Evolutionary conservation across 2,888 invertebrate species (phyloP).

Genomic region (Chironomus tentans): DNA sequence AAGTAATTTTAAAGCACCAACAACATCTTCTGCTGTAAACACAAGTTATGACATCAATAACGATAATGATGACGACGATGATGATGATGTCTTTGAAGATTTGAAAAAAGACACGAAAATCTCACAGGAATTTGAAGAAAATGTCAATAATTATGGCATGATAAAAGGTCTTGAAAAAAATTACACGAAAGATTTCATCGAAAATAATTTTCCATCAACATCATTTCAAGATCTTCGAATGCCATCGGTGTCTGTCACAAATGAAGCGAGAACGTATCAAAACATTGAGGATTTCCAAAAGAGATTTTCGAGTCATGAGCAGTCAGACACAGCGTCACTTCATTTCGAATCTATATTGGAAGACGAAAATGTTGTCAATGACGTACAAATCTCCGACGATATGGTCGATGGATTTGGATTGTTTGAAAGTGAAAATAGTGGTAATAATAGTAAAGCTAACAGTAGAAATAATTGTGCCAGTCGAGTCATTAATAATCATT

Average conservation of each 20-base stretch:
- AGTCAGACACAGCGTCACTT: conserved; percentile 39
- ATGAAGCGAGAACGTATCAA: conserved; percentile 25
- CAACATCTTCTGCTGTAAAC: conserved; percentile 31
- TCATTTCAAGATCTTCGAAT: too few relatives aligned
- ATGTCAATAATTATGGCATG: conserved; percentile 19
- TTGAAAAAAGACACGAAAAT: conserved; percentile 30
- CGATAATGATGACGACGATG: conserved; percentile 34
- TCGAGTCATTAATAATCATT: neutral
- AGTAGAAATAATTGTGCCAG: too few relatives aligned
- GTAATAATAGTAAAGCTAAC: neutral
- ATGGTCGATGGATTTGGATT: conserved; percentile 40
- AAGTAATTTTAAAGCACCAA: conserved; percentile 26
- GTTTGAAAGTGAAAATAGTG: conserved; percentile 38
- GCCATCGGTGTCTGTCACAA: too few relatives aligned
- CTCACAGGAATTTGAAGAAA: conserved; percentile 28
- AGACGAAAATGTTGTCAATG: conserved; percentile 33
- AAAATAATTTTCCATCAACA: conserved; percentile 23
- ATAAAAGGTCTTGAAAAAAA: conserved; percentile 14
- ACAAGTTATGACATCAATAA: neutral
- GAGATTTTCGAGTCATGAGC: conserved; percentile 20
- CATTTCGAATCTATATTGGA: conserved; percentile 42
- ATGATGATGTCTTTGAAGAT: conserved; percentile 29
- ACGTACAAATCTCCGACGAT: conserved; percentile 34
- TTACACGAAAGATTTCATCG: conserved; percentile 23
- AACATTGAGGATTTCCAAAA: conserved; percentile 26